Evolutionary conservation across 1,140 invertebrate genomes (phyloP), one percentile per base, ranked within the genome.

Genomic region (Luehdorfia chinensis): DNA sequence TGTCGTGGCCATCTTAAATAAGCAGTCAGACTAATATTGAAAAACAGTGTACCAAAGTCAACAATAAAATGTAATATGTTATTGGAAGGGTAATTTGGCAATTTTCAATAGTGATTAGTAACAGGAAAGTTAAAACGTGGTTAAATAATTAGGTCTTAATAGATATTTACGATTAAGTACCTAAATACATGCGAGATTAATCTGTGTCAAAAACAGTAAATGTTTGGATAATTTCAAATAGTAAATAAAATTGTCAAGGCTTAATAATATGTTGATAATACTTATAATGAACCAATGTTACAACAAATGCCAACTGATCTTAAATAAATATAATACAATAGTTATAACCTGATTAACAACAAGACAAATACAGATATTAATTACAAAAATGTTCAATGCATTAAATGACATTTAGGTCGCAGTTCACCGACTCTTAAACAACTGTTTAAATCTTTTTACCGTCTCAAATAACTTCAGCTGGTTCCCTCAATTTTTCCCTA

Each of bases 41-140:
- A 58, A 61, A 59, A 59, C 32, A 46, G 59, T 69, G 61, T 74
- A 75, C 76, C 66, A 69, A 67, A 69, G 45, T 59, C 67, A 76
- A 80, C 62, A 75, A 76, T 62, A 77, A 68, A 68, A 65, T 49
- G 56, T 56, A 53, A 59, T 65, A 66, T 44, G 56, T 54, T 52
- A 61, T 66, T 68, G 69, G 65, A 76, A 84, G 69, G 65, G 62
- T 68, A 68, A 55, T 79, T 84, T 80, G 79, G 79, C 79, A 77
- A 77, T 67, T 67, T 59, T 70, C 52, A 63, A 66, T 59, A 62
- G 65, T 69, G 65, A 70, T 73, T 68, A 75, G 46, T 55, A 66
- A 78, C 58, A 75, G 48, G 69, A 77, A 73, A 59, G 41, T 61
- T 59, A 51, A 59, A 71, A 65, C 64, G 59, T 66, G 50, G 56